Conservation (phyloP, 2,113 vertebrate species). For the Psilopogon haemacephalus region DNA sequence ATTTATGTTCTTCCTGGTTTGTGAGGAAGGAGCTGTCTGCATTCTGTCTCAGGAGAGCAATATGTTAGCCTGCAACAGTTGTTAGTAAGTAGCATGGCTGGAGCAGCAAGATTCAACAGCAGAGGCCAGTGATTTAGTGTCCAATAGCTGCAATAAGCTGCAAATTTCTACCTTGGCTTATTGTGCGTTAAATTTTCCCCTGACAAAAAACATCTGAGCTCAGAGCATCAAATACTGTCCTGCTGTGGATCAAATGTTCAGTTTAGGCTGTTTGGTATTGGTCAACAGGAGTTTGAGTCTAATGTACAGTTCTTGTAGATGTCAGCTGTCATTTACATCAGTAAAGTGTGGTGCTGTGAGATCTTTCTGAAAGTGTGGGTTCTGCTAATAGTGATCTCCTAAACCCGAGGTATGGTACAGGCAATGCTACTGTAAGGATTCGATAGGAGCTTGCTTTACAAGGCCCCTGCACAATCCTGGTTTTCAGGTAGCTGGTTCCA, state of each 20-base stretch:
- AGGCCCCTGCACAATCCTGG: background rate
- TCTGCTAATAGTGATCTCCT: background rate
- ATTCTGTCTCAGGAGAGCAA: background rate
- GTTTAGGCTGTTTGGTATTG: background rate
- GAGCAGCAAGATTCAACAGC: background rate
- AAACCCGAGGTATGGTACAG: background rate
- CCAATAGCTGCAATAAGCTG: background rate
- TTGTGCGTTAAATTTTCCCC: background rate
- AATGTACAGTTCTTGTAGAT: background rate
- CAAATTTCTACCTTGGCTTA: background rate
- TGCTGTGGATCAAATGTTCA: background rate
- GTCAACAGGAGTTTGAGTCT: background rate
- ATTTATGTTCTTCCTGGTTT: background rate
- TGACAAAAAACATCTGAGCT: background rate
- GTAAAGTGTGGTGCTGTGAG: background rate
- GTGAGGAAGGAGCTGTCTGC: background rate
- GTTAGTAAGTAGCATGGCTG: background rate
- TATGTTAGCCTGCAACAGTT: background rate
- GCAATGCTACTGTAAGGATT: background rate
- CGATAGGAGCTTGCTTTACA: background rate
- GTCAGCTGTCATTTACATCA: background rate
- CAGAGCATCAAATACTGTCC: background rate
- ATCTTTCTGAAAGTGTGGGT: background rate
- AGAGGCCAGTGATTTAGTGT: background rate
- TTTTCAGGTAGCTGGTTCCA: background rate